Conservation (phyloP, 2,797 vertebrate species). For the Gobionotothen gibberifrons region DNA sequence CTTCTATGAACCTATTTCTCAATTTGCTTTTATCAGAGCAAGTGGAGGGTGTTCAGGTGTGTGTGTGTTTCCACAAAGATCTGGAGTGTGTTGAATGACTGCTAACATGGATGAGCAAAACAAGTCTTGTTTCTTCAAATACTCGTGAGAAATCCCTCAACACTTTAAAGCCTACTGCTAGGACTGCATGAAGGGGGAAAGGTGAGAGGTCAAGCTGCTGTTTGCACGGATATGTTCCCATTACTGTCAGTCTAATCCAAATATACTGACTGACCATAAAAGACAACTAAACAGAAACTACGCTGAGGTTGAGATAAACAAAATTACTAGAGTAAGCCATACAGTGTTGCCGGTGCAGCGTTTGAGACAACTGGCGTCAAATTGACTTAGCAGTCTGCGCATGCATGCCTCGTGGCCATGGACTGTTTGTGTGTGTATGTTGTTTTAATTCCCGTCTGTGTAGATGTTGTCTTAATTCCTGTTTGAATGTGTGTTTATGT, state of each 20-base stretch:
- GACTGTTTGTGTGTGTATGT: conserved; percentile 32
- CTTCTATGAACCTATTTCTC: neutral
- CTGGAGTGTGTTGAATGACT: conserved; percentile 15
- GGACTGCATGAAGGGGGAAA: conserved; percentile 11
- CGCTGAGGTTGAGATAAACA: conserved; percentile 35
- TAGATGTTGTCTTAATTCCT: conserved; percentile 58
- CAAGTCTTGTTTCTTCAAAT: conserved; percentile 33
- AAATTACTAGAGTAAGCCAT: conserved; percentile 32
- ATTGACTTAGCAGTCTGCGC: conserved; percentile 52
- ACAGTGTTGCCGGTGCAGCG: conserved; percentile 26
- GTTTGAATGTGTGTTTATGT: conserved; percentile 27
- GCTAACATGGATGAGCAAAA: conserved; percentile 26
- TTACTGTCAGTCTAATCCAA: conserved; percentile 35
- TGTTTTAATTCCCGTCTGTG: conserved; percentile 50
- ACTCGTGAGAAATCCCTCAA: conserved; percentile 25
- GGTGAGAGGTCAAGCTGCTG: conserved; percentile 46
- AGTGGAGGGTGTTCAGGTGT: neutral
- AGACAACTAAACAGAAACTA: conserved; percentile 32
- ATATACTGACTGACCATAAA: conserved; percentile 19
- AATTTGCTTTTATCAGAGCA: conserved; percentile 3
- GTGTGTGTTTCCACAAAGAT: neutral
- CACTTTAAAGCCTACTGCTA: conserved; percentile 16
- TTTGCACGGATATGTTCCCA: conserved; percentile 26
- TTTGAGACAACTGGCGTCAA: conserved; percentile 58
- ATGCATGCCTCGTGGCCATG: conserved; percentile 47